Evolutionary conservation across 2,113 vertebrate species (phyloP), one percentile per base, ranked within the genome.

Genomic region (Arvicanthis niloticus): DNA sequence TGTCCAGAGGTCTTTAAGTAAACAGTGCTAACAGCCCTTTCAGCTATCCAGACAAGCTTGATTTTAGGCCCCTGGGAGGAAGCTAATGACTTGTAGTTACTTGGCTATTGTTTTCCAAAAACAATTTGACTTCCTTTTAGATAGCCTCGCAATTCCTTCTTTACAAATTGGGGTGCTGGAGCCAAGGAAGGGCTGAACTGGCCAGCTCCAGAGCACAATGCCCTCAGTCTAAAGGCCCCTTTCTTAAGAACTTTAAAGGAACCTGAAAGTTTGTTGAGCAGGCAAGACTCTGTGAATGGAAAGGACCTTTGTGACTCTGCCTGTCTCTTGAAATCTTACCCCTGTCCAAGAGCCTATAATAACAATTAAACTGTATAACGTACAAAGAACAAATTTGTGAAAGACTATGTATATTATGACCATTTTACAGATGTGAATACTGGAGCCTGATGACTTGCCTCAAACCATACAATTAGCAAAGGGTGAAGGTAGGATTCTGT

Each of bases 121-220:
- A 99, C 99, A 99, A 99, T 99, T 99, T 99, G 98, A 99, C 99
- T 99, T 99, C 99, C 99, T 99, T 98, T 99, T 97, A 98, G 99
- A 98, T 98, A 98, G 98, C 75, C 95, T 98, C 95, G 16, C 97
- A 99, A 99, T 99, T 99, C 99, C 99, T 99, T 98, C 98, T 99
- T 99, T 98, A 99, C 99, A 99, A 99, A 99, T 98, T 98, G 97
- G 98, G 97, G 97, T 96, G 91, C 97, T 95, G 98, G 98, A 98
- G 98, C 98, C 97, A 98, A 97, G 98, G 98, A 98, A 98, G 98
- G 98, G n/a, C n/a, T 42, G 70, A 89, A 70, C 68, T 48, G n/a
- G 51, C 51, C 70, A 98, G 98, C 97, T 96, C 97, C 94, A 97
- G 98, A 98, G 99, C 96, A 98, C 98, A 96, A 94, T 98, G 98